Conservation (phyloP, 2,113 vertebrate species). For the Corythornis vintsioides region DNA sequence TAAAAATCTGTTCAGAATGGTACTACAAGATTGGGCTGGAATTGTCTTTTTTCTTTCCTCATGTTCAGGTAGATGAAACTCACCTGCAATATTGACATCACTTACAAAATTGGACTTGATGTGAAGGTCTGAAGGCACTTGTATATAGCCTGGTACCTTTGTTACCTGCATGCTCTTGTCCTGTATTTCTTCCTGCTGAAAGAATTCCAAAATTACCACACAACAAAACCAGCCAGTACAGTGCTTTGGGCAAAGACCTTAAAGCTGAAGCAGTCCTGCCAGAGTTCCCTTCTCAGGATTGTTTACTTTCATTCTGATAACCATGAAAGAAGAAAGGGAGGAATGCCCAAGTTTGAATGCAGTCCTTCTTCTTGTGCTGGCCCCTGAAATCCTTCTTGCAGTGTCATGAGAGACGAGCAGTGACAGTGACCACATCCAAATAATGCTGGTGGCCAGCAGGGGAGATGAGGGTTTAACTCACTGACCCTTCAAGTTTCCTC, state of each 20-base stretch:
- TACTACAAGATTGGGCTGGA: not conserved
- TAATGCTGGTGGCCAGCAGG: not conserved
- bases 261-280: not conserved
- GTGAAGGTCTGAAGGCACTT: not conserved
- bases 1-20: not conserved
- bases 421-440: not conserved
- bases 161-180: rapidly evolving
- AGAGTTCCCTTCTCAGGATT: not conserved
- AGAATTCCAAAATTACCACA: not conserved
- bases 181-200: not conserved
- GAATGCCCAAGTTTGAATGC: not conserved
- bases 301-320: not conserved
- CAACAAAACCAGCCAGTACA: not conserved
- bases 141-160: not conserved
- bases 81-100: not conserved
- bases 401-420: not conserved
- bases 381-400: not conserved
- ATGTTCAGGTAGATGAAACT: not conserved
- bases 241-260: not conserved
- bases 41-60: not conserved
- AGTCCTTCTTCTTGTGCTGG: not conserved
- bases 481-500: not conserved
- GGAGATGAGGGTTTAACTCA: not conserved
- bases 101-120: not conserved
- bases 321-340: rapidly evolving